phyloP scores from a whole-genome alignment of 2,113 vertebrate species.

The Circaetus gallicus region DNA sequence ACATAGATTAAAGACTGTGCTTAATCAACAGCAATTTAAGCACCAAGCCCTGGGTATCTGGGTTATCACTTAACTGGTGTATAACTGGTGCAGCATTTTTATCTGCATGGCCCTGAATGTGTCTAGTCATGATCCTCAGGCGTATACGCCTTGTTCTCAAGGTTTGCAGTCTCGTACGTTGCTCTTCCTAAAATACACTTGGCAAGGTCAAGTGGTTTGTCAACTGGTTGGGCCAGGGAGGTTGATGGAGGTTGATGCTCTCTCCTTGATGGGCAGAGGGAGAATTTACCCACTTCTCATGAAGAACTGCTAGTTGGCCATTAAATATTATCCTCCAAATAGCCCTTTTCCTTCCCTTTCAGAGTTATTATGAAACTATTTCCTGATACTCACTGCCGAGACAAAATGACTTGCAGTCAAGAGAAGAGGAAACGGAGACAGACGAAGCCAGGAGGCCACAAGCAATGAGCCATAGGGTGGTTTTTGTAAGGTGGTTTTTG shows the following conservation, averaged over 20 bases:
- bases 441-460: neutral
- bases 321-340: neutral
- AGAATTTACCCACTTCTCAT: neutral
- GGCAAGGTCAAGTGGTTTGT: neutral
- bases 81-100: fast-evolving
- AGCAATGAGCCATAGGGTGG: fast-evolving
- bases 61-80: fast-evolving
- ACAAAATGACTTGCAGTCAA: neutral
- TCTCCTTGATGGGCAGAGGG: neutral
- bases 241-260: neutral
- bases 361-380: fast-evolving
- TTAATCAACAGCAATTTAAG: neutral
- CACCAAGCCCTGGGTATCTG: neutral
- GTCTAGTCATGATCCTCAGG: fast-evolving
- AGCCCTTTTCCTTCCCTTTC: neutral
- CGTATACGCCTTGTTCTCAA: fast-evolving
- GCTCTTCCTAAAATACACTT: neutral
- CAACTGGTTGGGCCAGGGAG: neutral
- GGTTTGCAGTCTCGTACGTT: fast-evolving
- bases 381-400: neutral
- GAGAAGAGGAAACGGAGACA: neutral
- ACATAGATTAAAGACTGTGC: neutral
- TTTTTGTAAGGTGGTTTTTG: fast-evolving
- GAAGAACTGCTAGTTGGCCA: neutral
- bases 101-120: fast-evolving